These are phyloP conservation scores for Macrostomum lignano DNA, from an alignment of 1,140 invertebrate genomes.

Conservation along the genomic window DNA sequence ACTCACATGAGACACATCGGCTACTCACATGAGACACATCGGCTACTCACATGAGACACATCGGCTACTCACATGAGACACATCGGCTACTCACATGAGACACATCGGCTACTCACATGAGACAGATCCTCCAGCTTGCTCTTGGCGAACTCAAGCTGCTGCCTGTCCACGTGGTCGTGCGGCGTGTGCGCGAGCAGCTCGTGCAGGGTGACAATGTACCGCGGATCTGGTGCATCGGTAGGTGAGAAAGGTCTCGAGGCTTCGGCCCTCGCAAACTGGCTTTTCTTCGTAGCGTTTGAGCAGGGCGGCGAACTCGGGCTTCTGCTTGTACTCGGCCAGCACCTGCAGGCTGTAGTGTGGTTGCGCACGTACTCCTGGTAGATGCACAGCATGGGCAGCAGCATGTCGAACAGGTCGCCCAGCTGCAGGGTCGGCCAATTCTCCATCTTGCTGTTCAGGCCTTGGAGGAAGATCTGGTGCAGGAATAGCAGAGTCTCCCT, in stretches of 20 bases:
- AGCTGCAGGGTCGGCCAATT: slow-evolving; percentile 64
- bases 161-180: slow-evolving; percentile 68
- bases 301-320: slow-evolving; percentile 45
- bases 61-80: too few species aligned
- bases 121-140: slow-evolving; percentile 63
- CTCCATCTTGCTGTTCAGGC: slow-evolving; percentile 61
- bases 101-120: slow-evolving; percentile 28
- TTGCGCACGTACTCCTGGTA: slow-evolving; percentile 78
- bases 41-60: too few species aligned
- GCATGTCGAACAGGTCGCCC: slow-evolving; percentile 68
- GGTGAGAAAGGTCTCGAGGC: slow-evolving; percentile 59
- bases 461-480: slow-evolving; percentile 76
- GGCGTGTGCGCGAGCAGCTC: slow-evolving; percentile 66
- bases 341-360: slow-evolving; percentile 73
- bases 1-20: too few species aligned
- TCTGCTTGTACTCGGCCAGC: slow-evolving; percentile 65
- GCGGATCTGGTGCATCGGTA: slow-evolving; percentile 80
- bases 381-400: slow-evolving; percentile 65
- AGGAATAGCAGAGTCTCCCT: slow-evolving; percentile 67
- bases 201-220: slow-evolving; percentile 66
- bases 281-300: slow-evolving; percentile 55
- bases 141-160: slow-evolving; percentile 54
- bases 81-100: too few species aligned
- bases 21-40: too few species aligned
- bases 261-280: slow-evolving; percentile 48